Conservation (phyloP, 1,140 invertebrate species). For the Drosophila biarmipes region DNA sequence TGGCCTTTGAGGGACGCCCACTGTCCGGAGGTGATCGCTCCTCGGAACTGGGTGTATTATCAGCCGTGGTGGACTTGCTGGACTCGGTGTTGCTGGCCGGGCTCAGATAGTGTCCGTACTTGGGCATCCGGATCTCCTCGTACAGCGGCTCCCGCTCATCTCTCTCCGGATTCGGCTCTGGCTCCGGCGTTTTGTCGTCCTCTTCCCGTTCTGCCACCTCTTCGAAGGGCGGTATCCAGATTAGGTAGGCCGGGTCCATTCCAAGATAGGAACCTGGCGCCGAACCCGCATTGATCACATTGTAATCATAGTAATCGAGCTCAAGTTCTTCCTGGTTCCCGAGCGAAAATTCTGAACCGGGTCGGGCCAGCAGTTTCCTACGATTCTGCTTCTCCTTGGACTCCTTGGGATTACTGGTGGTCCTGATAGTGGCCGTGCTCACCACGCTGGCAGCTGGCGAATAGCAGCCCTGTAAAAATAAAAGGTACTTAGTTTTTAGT, state of each 20-base stretch:
- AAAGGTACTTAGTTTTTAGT: neutral
- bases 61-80: constrained; percentile 64
- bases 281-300: constrained; percentile 91
- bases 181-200: constrained; percentile 70
- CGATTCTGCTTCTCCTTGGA: constrained; percentile 91
- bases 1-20: constrained; percentile 65
- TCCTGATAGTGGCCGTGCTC: constrained; percentile 87
- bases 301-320: constrained; percentile 95
- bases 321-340: constrained; percentile 90
- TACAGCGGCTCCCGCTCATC: constrained; percentile 82
- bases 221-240: constrained; percentile 93
- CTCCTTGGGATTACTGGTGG: constrained; percentile 89
- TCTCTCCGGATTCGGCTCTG: constrained; percentile 52
- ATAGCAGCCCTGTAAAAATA: constrained; percentile 87
- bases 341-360: constrained; percentile 90
- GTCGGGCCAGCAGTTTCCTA: constrained; percentile 88
- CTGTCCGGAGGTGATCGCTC: constrained; percentile 59
- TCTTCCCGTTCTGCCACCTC: constrained; percentile 84
- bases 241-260: constrained; percentile 94
- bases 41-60: constrained; percentile 75
- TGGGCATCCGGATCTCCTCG: constrained; percentile 85
- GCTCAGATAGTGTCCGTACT: constrained; percentile 84
- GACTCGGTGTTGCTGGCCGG: constrained; percentile 86
- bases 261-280: constrained; percentile 93
- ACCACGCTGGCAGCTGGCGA: constrained; percentile 87